Evolutionary conservation across 1,140 invertebrate genomes (phyloP), one percentile per base, ranked within the genome.

Genomic region (Parapsyche elsis): DNA sequence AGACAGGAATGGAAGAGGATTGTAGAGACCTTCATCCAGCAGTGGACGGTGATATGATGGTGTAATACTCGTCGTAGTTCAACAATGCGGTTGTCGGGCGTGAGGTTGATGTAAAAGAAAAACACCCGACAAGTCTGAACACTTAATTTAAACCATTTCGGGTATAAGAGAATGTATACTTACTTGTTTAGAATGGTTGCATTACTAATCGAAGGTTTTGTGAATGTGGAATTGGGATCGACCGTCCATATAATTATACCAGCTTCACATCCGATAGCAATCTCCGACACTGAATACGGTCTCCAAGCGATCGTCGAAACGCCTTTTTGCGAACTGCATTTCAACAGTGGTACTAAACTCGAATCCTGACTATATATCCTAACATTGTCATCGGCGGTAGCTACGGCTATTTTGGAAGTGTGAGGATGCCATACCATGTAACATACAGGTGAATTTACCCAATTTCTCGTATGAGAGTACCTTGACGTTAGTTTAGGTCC

Each of bases 241-340:
- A 97, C 90, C 14, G 92, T 93, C 97, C 97, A 98, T 59, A 97
- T 90, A 75, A 96, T 91, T 10, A 98, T 91, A 61, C 95, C 95
- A 83, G 89, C 90, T 84, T 94, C 92, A 90, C 96, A 96, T 0
- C 93, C 96, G 14, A 96, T 94, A 23, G 96, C 96, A 78, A 98
- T 89, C 85, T 97, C 93, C 9, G 93, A 93, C 16, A 92, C 90
- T 44, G 92, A 93, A 81, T 92, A 90, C 1, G 96, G 96, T 84
- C 96, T 93, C 92, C 96, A 98, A 77, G 93, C 93, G 78, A 98
- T 86, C 77, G 92, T 92, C 0, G 94, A 93, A 0, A 98, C 92
- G 84, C 93, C 92, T 81, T 92, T 94, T 89, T 98, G 97, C 64
- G 91, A 90, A 84, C 93, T 93, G 83, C 94, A 94, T 85, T 95